These are phyloP conservation scores for Drosophila busckii DNA, from an alignment of 1,140 invertebrate genomes.

Conservation along the genomic window DNA sequence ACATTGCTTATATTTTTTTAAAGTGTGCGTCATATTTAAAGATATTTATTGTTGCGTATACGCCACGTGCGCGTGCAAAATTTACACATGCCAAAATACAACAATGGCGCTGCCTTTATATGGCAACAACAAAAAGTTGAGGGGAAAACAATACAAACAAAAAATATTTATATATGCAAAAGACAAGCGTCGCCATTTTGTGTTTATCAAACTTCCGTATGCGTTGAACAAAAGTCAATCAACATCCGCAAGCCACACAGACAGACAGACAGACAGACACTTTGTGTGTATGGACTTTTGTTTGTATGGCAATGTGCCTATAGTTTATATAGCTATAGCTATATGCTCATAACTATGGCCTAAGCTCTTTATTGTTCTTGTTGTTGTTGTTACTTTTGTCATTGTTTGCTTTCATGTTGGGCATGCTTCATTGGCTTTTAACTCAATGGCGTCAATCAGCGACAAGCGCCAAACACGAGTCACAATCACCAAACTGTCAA, in stretches of 20 bases:
- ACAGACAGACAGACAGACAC: too few relatives aligned
- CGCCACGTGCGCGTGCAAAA: slow-evolving; percentile 29
- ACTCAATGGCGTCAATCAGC: slow-evolving; percentile 30
- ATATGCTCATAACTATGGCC: too few relatives aligned
- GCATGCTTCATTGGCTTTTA: slow-evolving; percentile 19
- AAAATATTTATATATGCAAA: slow-evolving; percentile 17
- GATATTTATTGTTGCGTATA: slow-evolving; percentile 20
- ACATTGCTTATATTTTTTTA: not conserved
- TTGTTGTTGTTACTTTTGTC: slow-evolving; percentile 16
- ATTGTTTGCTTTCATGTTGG: slow-evolving; percentile 34
- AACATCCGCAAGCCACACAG: slow-evolving; percentile 50
- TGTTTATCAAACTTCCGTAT: slow-evolving; percentile 70
- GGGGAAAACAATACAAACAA: slow-evolving; percentile 4
- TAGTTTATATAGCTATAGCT: too few relatives aligned
- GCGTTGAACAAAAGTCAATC: slow-evolving; percentile 62
- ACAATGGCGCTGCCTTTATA: too few relatives aligned
- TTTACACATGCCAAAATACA: slow-evolving; percentile 20
- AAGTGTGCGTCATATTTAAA: slow-evolving; percentile 3
- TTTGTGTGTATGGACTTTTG: slow-evolving; percentile 18
- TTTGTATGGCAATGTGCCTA: slow-evolving; percentile 13
- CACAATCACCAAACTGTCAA: too few relatives aligned
- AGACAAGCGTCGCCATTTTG: slow-evolving; percentile 44
- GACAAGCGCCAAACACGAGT: too few relatives aligned
- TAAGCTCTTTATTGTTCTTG: slow-evolving; percentile 19
- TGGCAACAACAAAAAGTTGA: not conserved